phyloP scores from a whole-genome alignment of 2,888 invertebrate species.

The Caenorhabditis sp. region DNA sequence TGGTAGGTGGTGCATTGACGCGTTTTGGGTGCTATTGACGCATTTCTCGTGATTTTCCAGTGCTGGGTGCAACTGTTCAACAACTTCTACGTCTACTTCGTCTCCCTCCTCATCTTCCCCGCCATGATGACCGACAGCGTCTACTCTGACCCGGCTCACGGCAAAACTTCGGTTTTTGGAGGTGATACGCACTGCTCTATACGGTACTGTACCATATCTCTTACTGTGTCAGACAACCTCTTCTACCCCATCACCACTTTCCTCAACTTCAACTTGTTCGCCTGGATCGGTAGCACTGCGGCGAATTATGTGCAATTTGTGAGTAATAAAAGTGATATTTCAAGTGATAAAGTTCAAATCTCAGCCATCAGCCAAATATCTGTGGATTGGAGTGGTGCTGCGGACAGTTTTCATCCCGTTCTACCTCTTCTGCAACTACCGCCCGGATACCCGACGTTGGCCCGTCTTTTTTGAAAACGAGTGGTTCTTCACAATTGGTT shows the following conservation, averaged over 20 bases:
- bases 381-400: constrained; percentile 88
- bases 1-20: constrained; percentile 38
- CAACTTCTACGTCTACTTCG: constrained; percentile 94
- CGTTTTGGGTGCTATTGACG: background rate
- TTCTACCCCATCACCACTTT: constrained; percentile 90
- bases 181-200: constrained; percentile 31
- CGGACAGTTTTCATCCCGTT: constrained; percentile 92
- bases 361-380: constrained; percentile 90
- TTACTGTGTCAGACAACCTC: constrained; percentile 56
- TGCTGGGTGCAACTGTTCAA: constrained; percentile 91
- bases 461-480: constrained; percentile 88
- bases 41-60: constrained; percentile 43
- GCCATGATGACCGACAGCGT: constrained; percentile 86
- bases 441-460: constrained; percentile 84
- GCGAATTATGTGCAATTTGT: constrained; percentile 90
- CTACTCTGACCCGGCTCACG: constrained; percentile 37
- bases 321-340: constrained; percentile 56
- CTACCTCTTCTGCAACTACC: constrained; percentile 94
- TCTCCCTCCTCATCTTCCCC: constrained; percentile 93
- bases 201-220: background rate
- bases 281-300: constrained; percentile 93
- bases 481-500: constrained; percentile 78
- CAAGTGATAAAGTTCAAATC: constrained; percentile 1
- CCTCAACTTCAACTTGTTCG: constrained; percentile 94
- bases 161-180: constrained; percentile 59